phyloP scores from a whole-genome alignment of 2,888 invertebrate genomes.

The Melanotus villosus region DNA sequence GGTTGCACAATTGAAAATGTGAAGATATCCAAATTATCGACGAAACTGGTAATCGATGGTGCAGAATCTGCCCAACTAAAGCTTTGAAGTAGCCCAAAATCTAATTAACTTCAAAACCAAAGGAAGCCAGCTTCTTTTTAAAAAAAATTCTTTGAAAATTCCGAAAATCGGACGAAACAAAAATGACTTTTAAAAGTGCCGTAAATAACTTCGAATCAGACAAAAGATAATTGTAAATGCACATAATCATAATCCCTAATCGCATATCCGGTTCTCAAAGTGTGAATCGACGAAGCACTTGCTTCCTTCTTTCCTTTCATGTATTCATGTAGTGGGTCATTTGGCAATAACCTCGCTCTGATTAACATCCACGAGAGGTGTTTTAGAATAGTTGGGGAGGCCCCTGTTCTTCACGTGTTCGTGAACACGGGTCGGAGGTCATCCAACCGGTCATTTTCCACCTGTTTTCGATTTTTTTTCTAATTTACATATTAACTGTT shows the following conservation, averaged over 20 bases:
- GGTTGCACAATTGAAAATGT: too few relatives aligned
- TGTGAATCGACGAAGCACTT: conserved; percentile 30
- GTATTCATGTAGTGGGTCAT: conserved; percentile 42
- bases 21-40: too few relatives aligned
- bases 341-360: conserved; percentile 48
- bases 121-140: too few relatives aligned
- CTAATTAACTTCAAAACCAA: background rate
- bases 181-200: too few relatives aligned
- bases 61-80: background rate
- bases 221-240: too few relatives aligned
- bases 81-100: background rate
- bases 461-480: conserved; percentile 25
- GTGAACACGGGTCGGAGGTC: conserved; percentile 40
- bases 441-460: conserved; percentile 25
- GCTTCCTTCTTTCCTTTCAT: conserved; percentile 38
- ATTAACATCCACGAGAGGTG: conserved; percentile 41
- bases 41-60: too few relatives aligned
- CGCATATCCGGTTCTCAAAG: background rate
- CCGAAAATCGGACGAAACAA: too few relatives aligned
- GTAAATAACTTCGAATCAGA: too few relatives aligned
- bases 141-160: too few relatives aligned
- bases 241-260: too few relatives aligned
- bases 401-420: conserved; percentile 18
- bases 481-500: background rate
- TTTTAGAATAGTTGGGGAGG: too few relatives aligned